phyloP scores from a whole-genome alignment of 2,113 vertebrate genomes.

The Gnathochromis pfefferi region DNA sequence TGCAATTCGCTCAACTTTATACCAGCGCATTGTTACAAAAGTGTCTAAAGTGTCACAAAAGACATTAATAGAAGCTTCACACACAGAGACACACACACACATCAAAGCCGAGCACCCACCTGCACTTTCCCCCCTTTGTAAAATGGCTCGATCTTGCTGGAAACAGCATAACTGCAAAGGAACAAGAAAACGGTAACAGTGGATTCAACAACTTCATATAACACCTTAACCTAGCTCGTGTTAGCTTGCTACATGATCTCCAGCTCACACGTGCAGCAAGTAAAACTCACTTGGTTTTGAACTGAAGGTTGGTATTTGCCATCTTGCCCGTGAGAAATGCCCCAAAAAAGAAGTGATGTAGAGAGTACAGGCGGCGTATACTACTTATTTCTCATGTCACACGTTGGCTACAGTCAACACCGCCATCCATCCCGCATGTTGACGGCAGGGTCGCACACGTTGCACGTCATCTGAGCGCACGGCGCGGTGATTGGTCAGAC shows the following conservation, averaged over 20 bases:
- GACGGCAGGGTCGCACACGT: slow-evolving; percentile 32
- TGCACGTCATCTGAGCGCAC: slow-evolving; percentile 27
- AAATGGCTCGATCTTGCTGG: slow-evolving; percentile 87
- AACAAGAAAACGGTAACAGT: neutral
- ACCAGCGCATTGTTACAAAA: neutral
- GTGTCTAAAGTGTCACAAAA: neutral
- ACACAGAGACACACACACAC: neutral
- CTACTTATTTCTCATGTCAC: slow-evolving; percentile 5
- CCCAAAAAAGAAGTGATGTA: neutral
- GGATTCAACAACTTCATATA: neutral
- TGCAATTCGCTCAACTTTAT: neutral
- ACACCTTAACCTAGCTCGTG: slow-evolving; percentile 1
- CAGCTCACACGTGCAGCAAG: neutral
- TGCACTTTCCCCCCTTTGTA: slow-evolving; percentile 94
- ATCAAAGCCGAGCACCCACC: slow-evolving; percentile 63
- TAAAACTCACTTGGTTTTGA: slow-evolving; percentile 72
- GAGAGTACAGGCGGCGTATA: neutral
- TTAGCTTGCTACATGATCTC: neutral
- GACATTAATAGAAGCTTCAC: neutral
- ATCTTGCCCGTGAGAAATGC: slow-evolving; percentile 14
- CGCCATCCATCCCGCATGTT: slow-evolving; percentile 43
- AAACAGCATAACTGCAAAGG: slow-evolving; percentile 76
- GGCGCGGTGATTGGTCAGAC: slow-evolving; percentile 34
- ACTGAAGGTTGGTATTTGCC: slow-evolving; percentile 59
- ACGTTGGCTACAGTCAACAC: slow-evolving; percentile 25